Base-by-base conservation (phyloP, 2,888 invertebrate species). In the Lacanobia oleracea region DNA sequence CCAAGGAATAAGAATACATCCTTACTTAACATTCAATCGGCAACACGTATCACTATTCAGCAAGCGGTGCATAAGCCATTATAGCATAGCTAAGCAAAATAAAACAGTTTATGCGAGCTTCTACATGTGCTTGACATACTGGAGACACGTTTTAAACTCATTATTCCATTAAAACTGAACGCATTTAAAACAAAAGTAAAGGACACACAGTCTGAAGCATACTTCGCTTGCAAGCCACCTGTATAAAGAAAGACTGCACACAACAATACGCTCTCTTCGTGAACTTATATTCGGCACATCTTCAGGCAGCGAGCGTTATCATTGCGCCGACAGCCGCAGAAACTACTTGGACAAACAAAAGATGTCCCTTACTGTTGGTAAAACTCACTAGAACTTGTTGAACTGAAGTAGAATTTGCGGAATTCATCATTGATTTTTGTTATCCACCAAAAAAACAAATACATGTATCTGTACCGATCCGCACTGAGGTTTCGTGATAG, bases 321-420 rank as follows among this genome's bases (percentile, higher is more conserved):
- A 70, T 56, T 60, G 67, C 54, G 40, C 9, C 59, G 61, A 53
- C 79, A 81, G 57, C 74, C 75, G 54, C 83, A 74, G 70, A 67
- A 76, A 75, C 74, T 76, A 80, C 80, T 63, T 67, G 61, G 63
- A 67, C 67, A 71, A 78, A 85, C 72, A 83, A 80, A 57, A 75
- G 53, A 69, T 10, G 48, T n/a, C 75, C 69, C 60, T 14, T 75
- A 84, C 83, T 61, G n/a, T 23, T 10, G 21, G 16, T 75, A 0
- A 5, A 81, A 74, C 67, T 76, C 75, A 72, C 81, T 48, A 2
- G 6, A 56, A 33, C 2, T 27, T 18, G 33, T 1, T 23, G 9
- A n/a, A 59, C 10, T 43, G 8, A 18, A 7, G 12, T 33, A 18
- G 6, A 33, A 33, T 4, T 33, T 33, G 33, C 33, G 33, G 6